Percentiles rank a stretch among this genome's conserved stretches.
Conservation (phyloP, 2,113 vertebrate genomes). For the Odobenus rosmarus region DNA sequence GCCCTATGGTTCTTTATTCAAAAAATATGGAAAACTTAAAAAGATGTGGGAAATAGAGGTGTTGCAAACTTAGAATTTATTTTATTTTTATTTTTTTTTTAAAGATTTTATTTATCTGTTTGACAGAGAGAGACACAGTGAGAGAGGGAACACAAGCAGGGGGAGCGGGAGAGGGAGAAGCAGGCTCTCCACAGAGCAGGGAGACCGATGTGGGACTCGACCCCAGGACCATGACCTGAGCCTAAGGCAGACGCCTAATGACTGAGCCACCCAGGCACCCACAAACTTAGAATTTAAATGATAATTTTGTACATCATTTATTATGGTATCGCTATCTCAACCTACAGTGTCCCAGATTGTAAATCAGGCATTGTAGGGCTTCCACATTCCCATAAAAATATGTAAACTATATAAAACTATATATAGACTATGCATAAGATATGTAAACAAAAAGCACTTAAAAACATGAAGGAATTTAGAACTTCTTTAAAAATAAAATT, state of each 20-base stretch:
- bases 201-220: too few relatives aligned
- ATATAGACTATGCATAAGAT: not conserved
- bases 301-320: not conserved
- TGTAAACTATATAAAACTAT: not conserved
- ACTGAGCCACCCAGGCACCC: too few relatives aligned
- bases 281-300: not conserved
- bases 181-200: too few relatives aligned
- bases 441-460: not conserved
- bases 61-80: not conserved
- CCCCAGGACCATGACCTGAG: too few relatives aligned
- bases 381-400: not conserved
- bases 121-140: too few relatives aligned
- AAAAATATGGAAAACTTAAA: not conserved
- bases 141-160: too few relatives aligned
- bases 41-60: not conserved
- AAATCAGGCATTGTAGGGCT: not conserved
- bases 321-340: not conserved
- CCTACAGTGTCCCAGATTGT: not conserved
- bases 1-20: not conserved
- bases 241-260: too few relatives aligned
- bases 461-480: not conserved
- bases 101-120: too few relatives aligned
- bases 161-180: too few relatives aligned
- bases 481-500: not conserved
- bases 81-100: too few relatives aligned